These are phyloP conservation scores for Terrapene triunguis DNA, from an alignment of 2,113 vertebrate genomes.

Conservation along the genomic window DNA sequence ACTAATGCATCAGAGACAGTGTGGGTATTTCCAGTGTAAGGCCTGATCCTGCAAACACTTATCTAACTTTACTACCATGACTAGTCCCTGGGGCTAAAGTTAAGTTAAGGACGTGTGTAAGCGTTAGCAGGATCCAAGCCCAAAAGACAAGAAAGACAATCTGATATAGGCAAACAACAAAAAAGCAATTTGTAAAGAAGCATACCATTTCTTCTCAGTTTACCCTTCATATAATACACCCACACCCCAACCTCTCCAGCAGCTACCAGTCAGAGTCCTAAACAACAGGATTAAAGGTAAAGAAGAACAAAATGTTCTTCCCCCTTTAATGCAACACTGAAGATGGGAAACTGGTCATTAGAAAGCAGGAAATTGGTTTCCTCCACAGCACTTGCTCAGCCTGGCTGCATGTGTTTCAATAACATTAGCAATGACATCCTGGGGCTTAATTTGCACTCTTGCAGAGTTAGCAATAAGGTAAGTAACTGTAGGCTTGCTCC, in stretches of 20 bases:
- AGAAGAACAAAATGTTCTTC: not conserved
- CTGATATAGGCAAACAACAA: not conserved
- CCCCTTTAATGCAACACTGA: not conserved
- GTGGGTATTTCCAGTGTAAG: not conserved
- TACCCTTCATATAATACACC: not conserved
- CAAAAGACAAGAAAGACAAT: not conserved
- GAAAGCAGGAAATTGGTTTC: not conserved
- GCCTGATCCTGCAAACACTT: not conserved
- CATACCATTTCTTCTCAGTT: not conserved
- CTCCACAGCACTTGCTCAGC: not conserved
- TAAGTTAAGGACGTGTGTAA: not conserved
- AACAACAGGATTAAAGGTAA: not conserved
- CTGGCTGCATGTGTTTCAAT: not conserved
- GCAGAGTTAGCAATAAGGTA: not conserved
- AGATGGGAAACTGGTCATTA: not conserved
- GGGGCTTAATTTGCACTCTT: not conserved
- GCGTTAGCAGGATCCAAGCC: not conserved
- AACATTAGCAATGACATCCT: not conserved
- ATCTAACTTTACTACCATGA: not conserved
- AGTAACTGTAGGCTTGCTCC: not conserved
- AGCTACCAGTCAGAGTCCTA: not conserved
- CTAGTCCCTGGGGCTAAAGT: not conserved
- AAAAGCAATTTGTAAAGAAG: not conserved
- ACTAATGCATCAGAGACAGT: not conserved
- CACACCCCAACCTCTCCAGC: not conserved